Percentiles rank a stretch among this genome's conserved stretches.
These are phyloP conservation scores for Drosophila borealis DNA, from an alignment of 2,888 invertebrate genomes.

Conservation along the genomic window DNA sequence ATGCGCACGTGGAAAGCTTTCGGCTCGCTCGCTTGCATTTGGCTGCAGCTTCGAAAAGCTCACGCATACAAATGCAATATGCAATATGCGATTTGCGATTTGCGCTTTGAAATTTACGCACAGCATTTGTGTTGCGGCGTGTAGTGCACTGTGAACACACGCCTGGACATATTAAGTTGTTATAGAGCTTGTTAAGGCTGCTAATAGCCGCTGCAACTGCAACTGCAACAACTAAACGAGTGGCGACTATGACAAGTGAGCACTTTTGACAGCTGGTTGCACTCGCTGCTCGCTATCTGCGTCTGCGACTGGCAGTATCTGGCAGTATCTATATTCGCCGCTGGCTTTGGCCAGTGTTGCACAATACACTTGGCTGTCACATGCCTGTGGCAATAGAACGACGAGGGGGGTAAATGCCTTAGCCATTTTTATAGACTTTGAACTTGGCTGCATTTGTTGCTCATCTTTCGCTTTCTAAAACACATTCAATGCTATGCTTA, in stretches of 20 bases:
- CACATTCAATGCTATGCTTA: conserved; percentile 7
- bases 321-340: conserved; percentile 15
- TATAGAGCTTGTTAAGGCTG: conserved; percentile 63
- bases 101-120: background rate
- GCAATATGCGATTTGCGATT: too few relatives aligned
- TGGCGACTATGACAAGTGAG: conserved; percentile 59
- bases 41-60: background rate
- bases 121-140: conserved; percentile 7
- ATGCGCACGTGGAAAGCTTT: background rate
- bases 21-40: background rate
- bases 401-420: background rate
- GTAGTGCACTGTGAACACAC: conserved; percentile 46
- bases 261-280: conserved; percentile 75
- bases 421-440: conserved; percentile 9
- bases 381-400: conserved; percentile 25
- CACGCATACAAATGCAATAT: background rate
- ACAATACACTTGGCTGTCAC: conserved; percentile 44
- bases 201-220: conserved; percentile 61
- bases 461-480: conserved; percentile 45
- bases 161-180: conserved; percentile 48
- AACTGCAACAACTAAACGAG: conserved; percentile 4
- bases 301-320: conserved; percentile 1
- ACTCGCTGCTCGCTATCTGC: conserved; percentile 30
- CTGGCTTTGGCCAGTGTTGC: conserved; percentile 31
- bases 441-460: conserved; percentile 24